Conservation (phyloP, 2,797 vertebrate species). For the Odontamblyopus rebecca region DNA sequence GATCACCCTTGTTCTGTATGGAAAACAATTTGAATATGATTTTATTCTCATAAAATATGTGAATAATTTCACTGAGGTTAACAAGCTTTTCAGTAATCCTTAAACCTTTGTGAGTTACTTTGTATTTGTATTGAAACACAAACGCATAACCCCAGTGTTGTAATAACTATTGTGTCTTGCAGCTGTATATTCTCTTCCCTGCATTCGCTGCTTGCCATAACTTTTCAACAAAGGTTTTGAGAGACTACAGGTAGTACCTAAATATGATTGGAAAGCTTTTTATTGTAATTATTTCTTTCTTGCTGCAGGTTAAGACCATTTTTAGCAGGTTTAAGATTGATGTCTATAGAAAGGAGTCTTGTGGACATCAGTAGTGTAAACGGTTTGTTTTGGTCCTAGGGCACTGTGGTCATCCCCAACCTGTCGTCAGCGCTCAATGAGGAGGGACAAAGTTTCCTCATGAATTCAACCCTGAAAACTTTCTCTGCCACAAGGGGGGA, state of each 20-base stretch:
- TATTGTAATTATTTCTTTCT: not conserved
- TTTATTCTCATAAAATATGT: no score
- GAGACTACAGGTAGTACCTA: slow-evolving; percentile 4
- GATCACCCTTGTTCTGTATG: no score
- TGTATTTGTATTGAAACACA: no score
- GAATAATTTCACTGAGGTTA: no score
- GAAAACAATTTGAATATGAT: no score
- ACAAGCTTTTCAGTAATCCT: no score
- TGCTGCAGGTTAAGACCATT: no score
- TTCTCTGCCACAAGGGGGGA: slow-evolving; percentile 35
- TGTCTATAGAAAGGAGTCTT: not conserved
- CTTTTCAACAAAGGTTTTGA: slow-evolving; percentile 30
- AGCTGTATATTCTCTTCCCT: slow-evolving; percentile 18
- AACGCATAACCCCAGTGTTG: no score
- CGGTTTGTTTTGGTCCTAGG: slow-evolving; percentile 25
- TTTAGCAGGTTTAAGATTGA: no score
- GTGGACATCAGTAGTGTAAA: not conserved
- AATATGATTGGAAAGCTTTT: not conserved
- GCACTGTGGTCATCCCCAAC: slow-evolving; percentile 61
- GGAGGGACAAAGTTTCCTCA: slow-evolving; percentile 60
- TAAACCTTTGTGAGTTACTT: no score
- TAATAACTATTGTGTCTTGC: no score
- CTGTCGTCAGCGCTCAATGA: slow-evolving; percentile 53
- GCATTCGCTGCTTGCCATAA: slow-evolving; percentile 38
- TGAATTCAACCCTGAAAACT: slow-evolving; percentile 63